phyloP scores from a whole-genome alignment of 1,140 invertebrate species.

The Acyrthosiphon pisum region DNA sequence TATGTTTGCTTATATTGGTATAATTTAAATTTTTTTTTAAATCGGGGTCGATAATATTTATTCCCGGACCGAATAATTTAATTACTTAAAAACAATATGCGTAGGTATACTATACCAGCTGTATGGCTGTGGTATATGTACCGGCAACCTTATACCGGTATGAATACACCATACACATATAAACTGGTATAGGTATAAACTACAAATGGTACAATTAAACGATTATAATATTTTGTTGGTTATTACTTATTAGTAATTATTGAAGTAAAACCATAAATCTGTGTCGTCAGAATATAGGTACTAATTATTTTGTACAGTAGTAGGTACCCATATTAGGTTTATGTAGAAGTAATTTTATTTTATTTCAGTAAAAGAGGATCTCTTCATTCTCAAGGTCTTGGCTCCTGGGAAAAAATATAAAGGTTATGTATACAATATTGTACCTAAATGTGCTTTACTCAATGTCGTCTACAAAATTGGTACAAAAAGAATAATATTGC shows the following conservation, averaged over 20 bases:
- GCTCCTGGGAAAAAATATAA: background rate
- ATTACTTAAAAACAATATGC: too few relatives aligned
- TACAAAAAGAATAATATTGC: background rate
- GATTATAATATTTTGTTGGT: background rate
- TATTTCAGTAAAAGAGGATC: background rate
- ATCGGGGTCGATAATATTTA: too few relatives aligned
- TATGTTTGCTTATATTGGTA: too few relatives aligned
- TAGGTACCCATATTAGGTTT: background rate
- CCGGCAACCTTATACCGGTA: too few relatives aligned
- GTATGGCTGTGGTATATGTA: too few relatives aligned
- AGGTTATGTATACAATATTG: background rate
- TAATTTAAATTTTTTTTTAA: too few relatives aligned
- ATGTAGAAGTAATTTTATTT: background rate
- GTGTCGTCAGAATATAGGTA: background rate
- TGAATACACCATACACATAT: too few relatives aligned
- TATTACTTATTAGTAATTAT: conserved; percentile 10
- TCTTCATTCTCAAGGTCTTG: background rate
- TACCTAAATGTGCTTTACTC: background rate
- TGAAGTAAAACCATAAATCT: background rate
- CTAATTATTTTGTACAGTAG: background rate
- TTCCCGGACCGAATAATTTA: too few relatives aligned
- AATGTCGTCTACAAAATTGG: background rate
- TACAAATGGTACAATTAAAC: background rate
- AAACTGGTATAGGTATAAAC: background rate
- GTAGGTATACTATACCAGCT: too few relatives aligned